Conservation (phyloP, 2,888 invertebrate genomes). For the Vannuccia rotundouncinata region DNA sequence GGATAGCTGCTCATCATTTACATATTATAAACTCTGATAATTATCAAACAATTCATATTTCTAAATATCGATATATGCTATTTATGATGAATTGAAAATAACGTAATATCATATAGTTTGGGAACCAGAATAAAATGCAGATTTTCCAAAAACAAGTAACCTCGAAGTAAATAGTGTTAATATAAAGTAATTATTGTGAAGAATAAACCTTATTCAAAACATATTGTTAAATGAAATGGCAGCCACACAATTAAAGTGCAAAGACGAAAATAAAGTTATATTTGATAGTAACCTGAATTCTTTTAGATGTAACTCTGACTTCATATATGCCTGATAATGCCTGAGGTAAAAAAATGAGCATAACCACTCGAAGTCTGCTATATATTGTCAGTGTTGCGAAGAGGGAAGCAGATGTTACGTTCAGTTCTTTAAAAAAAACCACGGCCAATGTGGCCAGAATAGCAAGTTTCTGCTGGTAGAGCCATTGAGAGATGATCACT, state of each 20-base stretch:
- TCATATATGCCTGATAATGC: slow-evolving; percentile 34
- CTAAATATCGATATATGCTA: too few species aligned
- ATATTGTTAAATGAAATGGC: too few species aligned
- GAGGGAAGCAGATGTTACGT: slow-evolving; percentile 25
- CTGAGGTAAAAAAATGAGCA: slow-evolving; percentile 39
- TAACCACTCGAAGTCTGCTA: slow-evolving; percentile 30
- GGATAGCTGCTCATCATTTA: too few species aligned
- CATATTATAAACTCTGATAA: too few species aligned
- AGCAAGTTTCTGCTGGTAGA: not conserved
- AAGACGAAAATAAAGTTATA: not conserved
- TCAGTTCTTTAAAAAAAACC: not conserved
- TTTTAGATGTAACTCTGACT: slow-evolving; percentile 27
- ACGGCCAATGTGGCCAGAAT: not conserved
- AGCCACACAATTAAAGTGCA: slow-evolving; percentile 25
- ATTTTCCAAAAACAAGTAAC: too few species aligned
- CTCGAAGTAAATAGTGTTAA: too few species aligned
- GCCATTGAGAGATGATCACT: not conserved
- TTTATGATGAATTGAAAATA: too few species aligned
- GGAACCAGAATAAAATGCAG: too few species aligned
- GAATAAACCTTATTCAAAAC: too few species aligned
- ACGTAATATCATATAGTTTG: too few species aligned
- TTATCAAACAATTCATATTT: too few species aligned
- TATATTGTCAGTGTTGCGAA: slow-evolving; percentile 37
- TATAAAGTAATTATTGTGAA: too few species aligned
- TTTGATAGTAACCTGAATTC: slow-evolving; percentile 40